Base-by-base conservation (phyloP, 2,888 invertebrate species). In the Diarsia dahlii region DNA sequence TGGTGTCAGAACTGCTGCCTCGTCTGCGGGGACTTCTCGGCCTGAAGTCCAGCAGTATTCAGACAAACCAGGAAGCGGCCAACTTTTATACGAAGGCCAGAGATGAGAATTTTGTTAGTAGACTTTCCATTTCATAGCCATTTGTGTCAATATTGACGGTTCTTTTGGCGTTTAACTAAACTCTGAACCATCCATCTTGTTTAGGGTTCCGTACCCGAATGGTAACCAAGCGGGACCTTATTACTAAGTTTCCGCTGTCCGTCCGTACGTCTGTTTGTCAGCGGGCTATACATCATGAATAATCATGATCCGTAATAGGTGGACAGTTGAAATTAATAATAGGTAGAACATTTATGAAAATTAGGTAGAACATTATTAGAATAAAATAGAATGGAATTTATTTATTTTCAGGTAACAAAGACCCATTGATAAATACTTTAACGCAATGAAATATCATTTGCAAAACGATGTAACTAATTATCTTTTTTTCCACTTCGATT, bases 1-100 rank as follows among this genome's bases (percentile, higher is more conserved):
- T 98, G 39, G 98, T 98, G 72, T 97, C 97, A 15, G 97, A 98
- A 80, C 95, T 98, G 74, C 94, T 98, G 58, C 97, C 97, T 0
- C 88, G 95, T 91, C 96, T 93, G 72, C 97, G 95, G 3, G 94
- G 92, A 0, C 84, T 90, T 0, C 80, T 96, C 0, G 96, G 96
- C 0, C 71, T 96, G 76, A 92, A 89, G 78, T 86, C 86, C 4
- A 92, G 92, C 58, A 91, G 90, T 28, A 52, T 91, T 5, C 88
- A 90, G 9, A 76, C 90, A 0, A 94, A 95, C 39, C 89, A 78
- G 3, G 81, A 86, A 0, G 92, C 93, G 0, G 75, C 84, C 0
- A 95, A 95, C 0, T 94, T 94, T 84, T 95, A 89, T 76, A 23
- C 63, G 4, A 93, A 89, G 63, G 80, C 82, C 0, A 91, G 78